Conservation (phyloP, 2,888 invertebrate genomes). For the Idaea straminata region DNA sequence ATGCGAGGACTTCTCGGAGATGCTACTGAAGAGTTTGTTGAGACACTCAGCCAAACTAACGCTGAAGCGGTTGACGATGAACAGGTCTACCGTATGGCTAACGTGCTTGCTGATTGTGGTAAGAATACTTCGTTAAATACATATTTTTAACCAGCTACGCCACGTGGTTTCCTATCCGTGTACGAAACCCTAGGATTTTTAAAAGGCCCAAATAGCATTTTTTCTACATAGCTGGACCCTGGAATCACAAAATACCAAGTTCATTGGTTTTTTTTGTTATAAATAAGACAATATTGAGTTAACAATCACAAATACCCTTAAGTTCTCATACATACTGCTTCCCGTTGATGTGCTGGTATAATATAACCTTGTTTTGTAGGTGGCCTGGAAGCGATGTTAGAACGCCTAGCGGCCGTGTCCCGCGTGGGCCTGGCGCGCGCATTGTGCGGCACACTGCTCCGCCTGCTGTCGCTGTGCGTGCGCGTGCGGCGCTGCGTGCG, state of each 20-base stretch:
- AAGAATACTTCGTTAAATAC: conserved; percentile 20
- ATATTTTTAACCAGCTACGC: no score
- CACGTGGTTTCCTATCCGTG: no score
- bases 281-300: no score
- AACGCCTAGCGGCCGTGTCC: conserved; percentile 90
- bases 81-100: conserved; percentile 87
- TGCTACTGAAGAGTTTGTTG: conserved; percentile 99
- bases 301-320: no score
- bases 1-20: conserved; percentile 99
- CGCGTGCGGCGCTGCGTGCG: conserved; percentile 95
- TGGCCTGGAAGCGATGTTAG: conserved; percentile 88
- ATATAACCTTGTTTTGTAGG: conserved; percentile 42
- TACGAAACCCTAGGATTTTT: no score
- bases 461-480: conserved; percentile 93
- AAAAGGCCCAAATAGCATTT: no score
- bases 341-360: neutral
- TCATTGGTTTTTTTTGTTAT: no score
- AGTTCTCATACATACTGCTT: no score
- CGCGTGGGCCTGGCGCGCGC: conserved; percentile 93
- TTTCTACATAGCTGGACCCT: no score
- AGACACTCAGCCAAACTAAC: conserved; percentile 91
- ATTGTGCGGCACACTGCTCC: conserved; percentile 92
- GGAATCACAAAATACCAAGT: no score
- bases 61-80: conserved; percentile 95
- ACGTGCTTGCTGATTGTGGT: conserved; percentile 74